Evolutionary conservation across 2,797 vertebrate genomes (phyloP), one percentile per base, ranked within the genome.

Genomic region (Amphiprion clarkii): DNA sequence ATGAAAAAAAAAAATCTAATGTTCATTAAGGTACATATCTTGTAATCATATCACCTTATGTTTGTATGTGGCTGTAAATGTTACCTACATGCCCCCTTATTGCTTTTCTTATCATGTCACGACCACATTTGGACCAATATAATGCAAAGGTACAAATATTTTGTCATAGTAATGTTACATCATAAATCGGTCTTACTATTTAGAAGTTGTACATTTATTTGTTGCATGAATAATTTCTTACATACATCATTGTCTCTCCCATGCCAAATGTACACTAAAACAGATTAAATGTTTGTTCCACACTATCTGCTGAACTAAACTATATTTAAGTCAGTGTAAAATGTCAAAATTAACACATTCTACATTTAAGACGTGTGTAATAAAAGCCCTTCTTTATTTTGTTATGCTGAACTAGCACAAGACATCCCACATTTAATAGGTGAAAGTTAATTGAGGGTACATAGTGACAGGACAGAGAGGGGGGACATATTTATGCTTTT

Each of bases 401-500:
- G 4, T 60, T 2, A 73, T 52, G 21, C 19, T 19, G 23, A 46
- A 29, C 2, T 1, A 48, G n/a, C 23, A 21, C 16, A n/a, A 19
- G 7, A 49, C 19, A 31, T 14, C 5, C 21, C 1, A n/a, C 19
- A 19, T 40, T 63, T 19, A 10, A 25, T 5, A 31, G n/a, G 16
- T 11, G 5, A 44, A 44, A 44, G 42, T 19, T 14, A 17, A 59
- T 7, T 10, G 27, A 27, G 29, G 4, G 0, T 48, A 2, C 14
- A 25, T 44, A 52, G 6, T 39, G 51, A 55, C 19, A 25, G 40
- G 56, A 52, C 52, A 42, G 44, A 60, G n/a, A 23, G 17, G 29
- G 56, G 36, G n/a, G 14, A 73, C 55, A 42, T 67, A 76, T 61
- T 71, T 51, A 39, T 60, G 63, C 39, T 78, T 74, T 67, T 63